Percentiles rank a stretch among this genome's conserved stretches.
Conservation (phyloP, 2,113 vertebrate genomes). For the Corvus hawaiiensis region DNA sequence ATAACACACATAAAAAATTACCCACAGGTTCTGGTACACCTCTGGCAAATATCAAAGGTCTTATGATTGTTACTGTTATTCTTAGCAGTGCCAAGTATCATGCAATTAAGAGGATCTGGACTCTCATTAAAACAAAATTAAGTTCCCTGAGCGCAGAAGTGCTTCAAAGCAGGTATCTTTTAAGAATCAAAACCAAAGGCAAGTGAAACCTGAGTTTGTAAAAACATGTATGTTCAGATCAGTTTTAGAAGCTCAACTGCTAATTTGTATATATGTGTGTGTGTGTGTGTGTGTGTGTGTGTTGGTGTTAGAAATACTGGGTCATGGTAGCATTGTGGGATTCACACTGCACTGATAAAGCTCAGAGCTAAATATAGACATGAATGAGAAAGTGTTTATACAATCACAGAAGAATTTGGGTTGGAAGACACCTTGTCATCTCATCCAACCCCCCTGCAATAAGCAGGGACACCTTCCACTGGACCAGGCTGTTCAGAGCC, state of each 20-base stretch:
- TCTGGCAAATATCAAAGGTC: conserved; percentile 30
- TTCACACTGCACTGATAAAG: neutral
- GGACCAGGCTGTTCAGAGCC: neutral
- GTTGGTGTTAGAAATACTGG: neutral
- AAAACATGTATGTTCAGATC: neutral
- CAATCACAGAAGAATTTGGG: neutral
- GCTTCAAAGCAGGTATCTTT: conserved; percentile 24
- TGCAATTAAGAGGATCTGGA: conserved; percentile 42
- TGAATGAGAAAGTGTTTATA: neutral
- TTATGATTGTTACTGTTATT: neutral
- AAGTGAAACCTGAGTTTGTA: neutral
- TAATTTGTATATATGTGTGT: neutral
- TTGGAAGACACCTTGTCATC: neutral
- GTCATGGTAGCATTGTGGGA: neutral
- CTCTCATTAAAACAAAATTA: conserved; percentile 43
- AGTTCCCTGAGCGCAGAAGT: neutral
- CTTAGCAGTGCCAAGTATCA: conserved; percentile 33
- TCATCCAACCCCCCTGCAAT: neutral
- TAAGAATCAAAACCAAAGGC: conserved; percentile 17
- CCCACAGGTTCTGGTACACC: neutral
- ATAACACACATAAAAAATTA: neutral
- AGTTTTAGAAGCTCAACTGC: neutral
- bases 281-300: neutral
- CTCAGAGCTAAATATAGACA: fast-evolving
- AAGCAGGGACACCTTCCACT: neutral